phyloP scores from a whole-genome alignment of 2,797 vertebrate species.

The Eremophila alpestris region DNA sequence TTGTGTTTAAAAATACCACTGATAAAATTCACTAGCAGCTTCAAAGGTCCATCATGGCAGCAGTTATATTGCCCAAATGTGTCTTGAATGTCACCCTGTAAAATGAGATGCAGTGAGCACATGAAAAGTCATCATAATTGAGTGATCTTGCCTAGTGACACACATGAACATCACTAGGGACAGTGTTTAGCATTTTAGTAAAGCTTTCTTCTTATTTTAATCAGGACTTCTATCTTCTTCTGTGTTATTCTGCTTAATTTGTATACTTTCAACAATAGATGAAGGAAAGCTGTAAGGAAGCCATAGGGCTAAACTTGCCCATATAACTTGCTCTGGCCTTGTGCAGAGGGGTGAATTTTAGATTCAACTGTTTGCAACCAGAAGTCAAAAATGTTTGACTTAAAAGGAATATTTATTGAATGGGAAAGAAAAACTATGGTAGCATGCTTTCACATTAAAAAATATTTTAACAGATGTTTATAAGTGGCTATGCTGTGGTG shows the following conservation, averaged over 20 bases:
- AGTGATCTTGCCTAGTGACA: neutral
- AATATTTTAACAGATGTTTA: conserved; percentile 73
- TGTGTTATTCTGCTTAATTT: neutral
- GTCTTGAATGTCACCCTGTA: neutral
- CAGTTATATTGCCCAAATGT: neutral
- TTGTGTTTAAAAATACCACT: neutral
- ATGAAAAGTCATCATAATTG: neutral
- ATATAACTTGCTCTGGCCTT: neutral
- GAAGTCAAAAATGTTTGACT: neutral
- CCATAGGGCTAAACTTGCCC: neutral
- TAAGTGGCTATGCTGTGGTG: conserved; percentile 76
- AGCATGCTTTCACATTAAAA: neutral
- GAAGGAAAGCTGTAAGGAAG: neutral
- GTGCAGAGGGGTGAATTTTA: neutral
- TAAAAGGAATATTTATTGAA: neutral
- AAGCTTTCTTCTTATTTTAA: neutral
- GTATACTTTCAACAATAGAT: neutral
- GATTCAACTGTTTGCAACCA: neutral
- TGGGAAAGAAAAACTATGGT: neutral
- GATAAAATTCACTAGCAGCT: neutral
- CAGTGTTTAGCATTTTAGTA: neutral
- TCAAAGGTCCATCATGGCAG: neutral
- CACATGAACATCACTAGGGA: neutral
- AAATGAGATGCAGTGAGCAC: neutral
- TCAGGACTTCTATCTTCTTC: neutral